Base-by-base conservation (phyloP, 1,140 invertebrate species). In the Condylostylus longicornis region DNA sequence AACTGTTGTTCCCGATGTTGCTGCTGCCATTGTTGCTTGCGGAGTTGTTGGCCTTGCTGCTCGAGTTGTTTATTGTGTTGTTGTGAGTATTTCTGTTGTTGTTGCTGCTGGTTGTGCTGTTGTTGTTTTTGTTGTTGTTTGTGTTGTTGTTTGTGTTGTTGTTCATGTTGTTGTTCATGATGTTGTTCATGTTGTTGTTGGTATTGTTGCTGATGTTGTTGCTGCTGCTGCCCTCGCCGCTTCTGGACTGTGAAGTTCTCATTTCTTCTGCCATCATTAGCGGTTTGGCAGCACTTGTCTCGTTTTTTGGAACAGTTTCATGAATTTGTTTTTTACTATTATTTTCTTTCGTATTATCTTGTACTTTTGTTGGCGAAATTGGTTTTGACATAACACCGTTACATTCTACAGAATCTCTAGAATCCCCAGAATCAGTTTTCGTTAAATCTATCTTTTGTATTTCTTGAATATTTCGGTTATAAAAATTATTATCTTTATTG, bases 1-100 rank as follows among this genome's bases (percentile, higher is more conserved):
- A 12, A 28, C 35, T 15, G 13, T 17, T 29, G n/a, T 28, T 37
- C 35, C 18, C 12, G 29, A 37, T 25, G 22, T 14, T 9, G 38
- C 8, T 6, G 38, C 21, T 3, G 18, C 17, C 5, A 25, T 18
- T 13, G 28, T 19, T 15, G 28, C 27, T 30, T 29, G 36, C 12
- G 22, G 12, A 19, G 31, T 30, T 13, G 19, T 18, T 18, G 15
- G 15, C 17, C 31, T 28, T 14, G 29, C 36, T 14, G 28, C 4
- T 5, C 12, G 12, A 15, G 12, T 10, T 27, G 14, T 19, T 37
- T 6, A 33, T 18, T 8, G 10, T 21, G 29, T 17, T 30, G n/a
- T 31, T 38, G 29, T 7, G 28, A 5, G 15, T 33, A 14, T 9
- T 13, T 8, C 22, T 39, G 31, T 18, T 19, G 33, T 31, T 3